Evolutionary conservation across 2,888 invertebrate species (phyloP), one percentile per base, ranked within the genome.

Genomic region (Diaperis boleti): DNA sequence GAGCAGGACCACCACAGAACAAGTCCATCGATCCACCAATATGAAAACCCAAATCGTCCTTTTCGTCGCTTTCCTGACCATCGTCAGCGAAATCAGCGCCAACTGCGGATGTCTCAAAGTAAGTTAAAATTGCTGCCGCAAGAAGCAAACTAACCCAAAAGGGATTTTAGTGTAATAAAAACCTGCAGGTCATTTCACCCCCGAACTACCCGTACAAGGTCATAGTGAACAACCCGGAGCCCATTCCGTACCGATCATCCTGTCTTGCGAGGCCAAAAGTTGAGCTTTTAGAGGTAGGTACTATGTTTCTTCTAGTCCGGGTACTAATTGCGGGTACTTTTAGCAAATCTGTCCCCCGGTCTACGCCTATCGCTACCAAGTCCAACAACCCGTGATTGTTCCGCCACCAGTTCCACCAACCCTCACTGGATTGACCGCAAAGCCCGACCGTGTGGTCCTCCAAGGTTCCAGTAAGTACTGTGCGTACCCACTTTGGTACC

Each of bases 21-120:
- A 29, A 54, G 13, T 15, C 7, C 20, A 42, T 8, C 33, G 41
- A 39, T 15, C 10, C 7, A n/a, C 42, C 26, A 42, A 26, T 8
- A 54, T 54, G 54, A 54, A 54, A 15, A 15, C 18, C 29, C 39
- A 54, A 41, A 11, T 41, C 3, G 10, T 14, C 4, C 5, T 59
- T 35, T 13, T 39, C 2, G 26, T 61, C 14, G 8, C 52, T 3
- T 54, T 75, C 8, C 14, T 71, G 35, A 63, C 66, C 8, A 29
- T 74, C 10, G 54, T 69, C 15, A 69, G 67, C 22, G 64, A 66
- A 18, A 74, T 69, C 17, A 65, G 57, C 8, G 76, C 76, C 2
- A 71, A 79, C 54, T 81, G 81, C 56, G 80, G 80, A 33, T 81
- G 80, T 57, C 66, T 79, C 20, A 76, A 76, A 66, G 80, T 79